phyloP scores from a whole-genome alignment of 2,888 invertebrate genomes.

The Cactoblastis cactorum region DNA sequence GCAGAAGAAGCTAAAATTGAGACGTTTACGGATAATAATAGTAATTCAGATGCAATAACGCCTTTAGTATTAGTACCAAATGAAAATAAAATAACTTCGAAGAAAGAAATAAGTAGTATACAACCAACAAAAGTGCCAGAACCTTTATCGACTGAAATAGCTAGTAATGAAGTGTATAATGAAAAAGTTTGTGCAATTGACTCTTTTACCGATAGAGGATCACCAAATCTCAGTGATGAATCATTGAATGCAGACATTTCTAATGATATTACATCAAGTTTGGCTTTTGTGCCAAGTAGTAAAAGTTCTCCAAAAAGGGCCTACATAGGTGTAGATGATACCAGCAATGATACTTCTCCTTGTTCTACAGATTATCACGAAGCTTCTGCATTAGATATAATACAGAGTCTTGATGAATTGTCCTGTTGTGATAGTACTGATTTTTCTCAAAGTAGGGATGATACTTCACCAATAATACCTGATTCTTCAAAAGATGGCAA shows the following conservation, averaged over 20 bases:
- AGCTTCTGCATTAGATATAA: slow-evolving; percentile 67
- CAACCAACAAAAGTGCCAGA: slow-evolving; percentile 24
- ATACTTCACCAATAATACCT: slow-evolving; percentile 43
- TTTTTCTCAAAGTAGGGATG: slow-evolving; percentile 71
- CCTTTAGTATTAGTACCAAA: slow-evolving; percentile 25
- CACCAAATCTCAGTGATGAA: slow-evolving; percentile 59
- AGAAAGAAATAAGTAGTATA: slow-evolving; percentile 20
- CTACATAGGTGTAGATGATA: slow-evolving; percentile 50
- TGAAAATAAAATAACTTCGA: slow-evolving; percentile 28
- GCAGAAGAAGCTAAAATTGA: slow-evolving; percentile 48
- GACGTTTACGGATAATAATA: slow-evolving; percentile 32
- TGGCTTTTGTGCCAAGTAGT: slow-evolving; percentile 70
- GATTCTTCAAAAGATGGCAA: slow-evolving; percentile 33
- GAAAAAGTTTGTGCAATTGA: slow-evolving; percentile 41
- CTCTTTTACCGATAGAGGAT: slow-evolving; percentile 45
- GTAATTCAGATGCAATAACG: slow-evolving; percentile 27
- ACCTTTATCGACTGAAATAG: slow-evolving; percentile 27
- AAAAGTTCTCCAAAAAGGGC: slow-evolving; percentile 62
- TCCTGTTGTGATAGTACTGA: slow-evolving; percentile 67
- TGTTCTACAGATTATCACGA: slow-evolving; percentile 74
- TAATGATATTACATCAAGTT: slow-evolving; percentile 68
- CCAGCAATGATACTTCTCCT: slow-evolving; percentile 68
- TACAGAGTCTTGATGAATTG: slow-evolving; percentile 62
- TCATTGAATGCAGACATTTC: slow-evolving; percentile 69
- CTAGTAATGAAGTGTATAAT: slow-evolving; percentile 41